Base-by-base conservation (phyloP, 2,113 vertebrate species). In the Calypte anna region DNA sequence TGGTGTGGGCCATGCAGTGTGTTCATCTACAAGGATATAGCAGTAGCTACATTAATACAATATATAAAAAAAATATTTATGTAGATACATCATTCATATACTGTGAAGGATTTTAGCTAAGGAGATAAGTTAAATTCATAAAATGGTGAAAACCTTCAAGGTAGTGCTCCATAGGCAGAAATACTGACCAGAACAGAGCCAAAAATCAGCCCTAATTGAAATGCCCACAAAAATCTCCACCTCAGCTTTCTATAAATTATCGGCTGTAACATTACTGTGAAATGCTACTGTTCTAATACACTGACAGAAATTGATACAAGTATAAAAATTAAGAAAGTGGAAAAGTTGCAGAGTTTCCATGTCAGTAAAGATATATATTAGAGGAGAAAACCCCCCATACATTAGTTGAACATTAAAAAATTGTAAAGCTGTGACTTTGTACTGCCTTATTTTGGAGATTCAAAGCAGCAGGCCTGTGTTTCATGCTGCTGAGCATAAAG, bases 231-330 rank as follows among this genome's bases (percentile, higher is more conserved):
- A 82, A 92, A 76, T 31, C 64, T 90, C 48, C 58, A 80, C 48
- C 51, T 94, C 92, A 88, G 69, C 76, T 91, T 51, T 82, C 88
- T 86, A 93, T 86, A 77, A 93, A 92, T 94, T 79, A 91, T 76
- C 86, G 63, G 74, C 69, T 86, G 62, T 28, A 93, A 54, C 69
- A 68, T 9, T 40, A 20, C 46, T 58, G 27, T 74, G 82, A 95
- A 92, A 84, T 72, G 43, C n/a, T 86, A 44, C 28, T 92, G 18
- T 69, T 75, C 77, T 83, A 90, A 82, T 18, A 68, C 31, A 55
- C 40, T 9, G 51, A 54, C 69, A 91, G 53, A 77, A 90, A 50
- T 4, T 3, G 30, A 61, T 64, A 40, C 3, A 53, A 81, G 31
- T 14, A 74, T 24, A 69, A 66, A 81, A 77, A 89, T 23, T 14